Base-by-base conservation (phyloP, 2,113 vertebrate species). In the Leucopsar rothschildi region DNA sequence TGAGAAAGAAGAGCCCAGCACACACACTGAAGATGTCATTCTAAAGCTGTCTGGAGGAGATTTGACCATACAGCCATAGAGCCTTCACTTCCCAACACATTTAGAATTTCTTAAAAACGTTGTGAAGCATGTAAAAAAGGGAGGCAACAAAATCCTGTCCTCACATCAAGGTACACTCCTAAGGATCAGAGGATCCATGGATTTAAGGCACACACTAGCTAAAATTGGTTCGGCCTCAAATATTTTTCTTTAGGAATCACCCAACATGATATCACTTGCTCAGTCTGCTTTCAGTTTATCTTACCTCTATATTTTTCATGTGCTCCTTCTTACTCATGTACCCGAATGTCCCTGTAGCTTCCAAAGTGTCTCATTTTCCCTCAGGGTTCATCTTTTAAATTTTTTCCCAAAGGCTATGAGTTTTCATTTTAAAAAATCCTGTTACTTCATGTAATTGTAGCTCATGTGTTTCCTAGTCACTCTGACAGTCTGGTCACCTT, bases 81-180 rank as follows among this genome's bases (percentile, higher is more conserved):
- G 29, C 18, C 24, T 80, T 66, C 52, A 49, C 44, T 72, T 53
- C 35, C 20, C 29, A 50, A 11, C 2, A 23, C 0, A 0, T 5
- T 70, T 42, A 55, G 23, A 69, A 37, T 11, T 42, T 60, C 70
- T 76, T 11, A 53, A 82, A 82, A 86, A 15, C 18, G 13, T 40
- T 76, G 12, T 19, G 10, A 75, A 65, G 8, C 8, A 4, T 7
- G 2, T n/a, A 25, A 31, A 55, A 86, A 68, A 61, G 7, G 27
- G 21, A 86, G 52, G 9, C 22, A 59, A 65, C 10, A 69, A 94
- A 94, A 73, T 53, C n/a, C 25, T 76, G 12, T 66, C 20, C 8
- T 82, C 55, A 7, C 28, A 90, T 35, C 40, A 65, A 69, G 42
- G 42, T 8, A 37, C 6, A 25, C 6, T 24, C 24, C 12, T 9